A percentile compares a stretch with the other conserved stretches of the same genome.
Evolutionary conservation across 2,888 invertebrate genomes (phyloP).

Genomic region (Aquatica leii): DNA sequence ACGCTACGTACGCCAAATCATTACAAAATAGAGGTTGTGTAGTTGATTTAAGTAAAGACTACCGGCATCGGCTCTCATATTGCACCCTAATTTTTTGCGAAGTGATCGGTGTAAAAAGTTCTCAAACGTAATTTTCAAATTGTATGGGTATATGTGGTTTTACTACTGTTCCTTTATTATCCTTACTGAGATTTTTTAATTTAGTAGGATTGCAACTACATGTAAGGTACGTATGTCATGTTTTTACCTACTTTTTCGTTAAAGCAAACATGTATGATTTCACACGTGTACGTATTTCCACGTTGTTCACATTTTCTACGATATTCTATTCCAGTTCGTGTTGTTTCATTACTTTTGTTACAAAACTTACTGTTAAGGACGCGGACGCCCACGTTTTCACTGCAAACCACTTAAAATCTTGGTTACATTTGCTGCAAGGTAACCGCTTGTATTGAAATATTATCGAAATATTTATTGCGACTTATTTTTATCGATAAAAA

Average conservation of each 20-base stretch:
- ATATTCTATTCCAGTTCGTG: conserved; percentile 1
- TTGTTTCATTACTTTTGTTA: background rate
- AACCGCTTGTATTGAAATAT: too few species aligned
- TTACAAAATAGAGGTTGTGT: conserved; percentile 28
- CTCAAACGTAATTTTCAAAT: conserved; percentile 23
- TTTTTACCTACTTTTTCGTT: conserved; percentile 35
- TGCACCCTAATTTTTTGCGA: conserved; percentile 24
- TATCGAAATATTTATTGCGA: too few species aligned
- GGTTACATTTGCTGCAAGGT: too few species aligned
- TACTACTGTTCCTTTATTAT: conserved; percentile 31
- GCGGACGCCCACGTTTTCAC: too few species aligned
- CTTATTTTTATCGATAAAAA: too few species aligned
- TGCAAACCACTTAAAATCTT: too few species aligned
- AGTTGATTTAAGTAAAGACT: conserved; percentile 43
- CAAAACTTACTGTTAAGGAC: background rate
- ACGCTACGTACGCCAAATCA: conserved; percentile 41
- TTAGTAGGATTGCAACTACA: conserved; percentile 43
- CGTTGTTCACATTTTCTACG: conserved; percentile 13
- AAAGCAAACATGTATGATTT: conserved; percentile 33
- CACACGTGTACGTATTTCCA: conserved; percentile 39
- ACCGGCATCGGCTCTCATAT: conserved; percentile 38
- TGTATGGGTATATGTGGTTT: conserved; percentile 42
- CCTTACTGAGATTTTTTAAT: conserved; percentile 41
- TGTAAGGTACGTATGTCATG: conserved; percentile 41
- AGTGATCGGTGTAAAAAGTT: conserved; percentile 38